Base-by-base conservation (phyloP, 2,113 vertebrate species). In the Chamaea fasciata region DNA sequence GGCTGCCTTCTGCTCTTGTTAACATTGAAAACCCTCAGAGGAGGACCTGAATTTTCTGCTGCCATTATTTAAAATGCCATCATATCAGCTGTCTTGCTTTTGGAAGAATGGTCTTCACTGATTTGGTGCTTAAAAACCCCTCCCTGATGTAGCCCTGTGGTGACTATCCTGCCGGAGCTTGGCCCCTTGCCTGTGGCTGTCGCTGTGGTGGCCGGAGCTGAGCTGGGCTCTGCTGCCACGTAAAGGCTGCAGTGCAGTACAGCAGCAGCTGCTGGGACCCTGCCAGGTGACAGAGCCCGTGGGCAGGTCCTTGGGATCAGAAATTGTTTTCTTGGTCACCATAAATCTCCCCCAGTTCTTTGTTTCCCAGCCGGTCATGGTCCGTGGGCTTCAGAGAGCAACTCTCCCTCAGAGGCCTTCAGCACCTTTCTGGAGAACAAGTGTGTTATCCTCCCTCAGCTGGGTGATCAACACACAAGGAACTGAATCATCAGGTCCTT, bases 191-290 rank as follows among this genome's bases (percentile, higher is more conserved):
- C 57, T 4, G 50, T 50, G 52, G 50, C 77, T 52, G 62, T 9
- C 12, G 9, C 15, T 2, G 19, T 44, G 52, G 55, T 69, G 91
- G 52, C 78, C 11, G 23, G 10, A 26, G 74, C 89, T 89, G 89
- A 18, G 70, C 87, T 94, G 75, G 71, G 75, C 87, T 95, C 85
- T 96, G 13, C 95, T 97, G 94, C 96, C 94, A 74, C 90, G 0
- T 55, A 70, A 91, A 95, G 94, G 94, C 85, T 75, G 87, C 68
- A 30, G 56, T 1, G 4, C 70, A 53, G 92, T 33, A 94, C 93
- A 67, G 87, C 96, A 96, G 62, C 53, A 4, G 37, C 62, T 63
- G 68, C 50, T 7, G 55, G 79, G 79, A 68, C 47, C 26, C 14
- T 8, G 65, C 39, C 24, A 9, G 19, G 8, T 0, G 6, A 33